A percentile compares a stretch with the other conserved stretches of the same genome.
These are phyloP conservation scores for Oxygymnocypris stewartii DNA, from an alignment of 2,113 vertebrate genomes.

Conservation along the genomic window DNA sequence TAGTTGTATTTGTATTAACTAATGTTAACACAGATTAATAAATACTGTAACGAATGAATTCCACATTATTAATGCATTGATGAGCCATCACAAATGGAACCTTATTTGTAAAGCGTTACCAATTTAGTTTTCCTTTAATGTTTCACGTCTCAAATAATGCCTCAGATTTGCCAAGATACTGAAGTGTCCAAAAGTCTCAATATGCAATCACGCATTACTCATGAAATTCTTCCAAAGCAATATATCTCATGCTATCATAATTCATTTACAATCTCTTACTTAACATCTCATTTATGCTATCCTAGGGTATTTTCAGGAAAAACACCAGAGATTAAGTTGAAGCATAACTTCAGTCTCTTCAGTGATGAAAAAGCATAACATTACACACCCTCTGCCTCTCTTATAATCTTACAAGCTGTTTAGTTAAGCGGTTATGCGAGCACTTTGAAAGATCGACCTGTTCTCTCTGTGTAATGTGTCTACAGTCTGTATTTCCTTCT, in stretches of 20 bases:
- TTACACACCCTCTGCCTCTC: not conserved
- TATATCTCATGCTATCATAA: not conserved
- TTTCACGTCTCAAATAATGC: not conserved
- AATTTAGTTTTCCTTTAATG: not conserved
- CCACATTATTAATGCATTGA: too few relatives aligned
- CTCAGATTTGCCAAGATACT: not conserved
- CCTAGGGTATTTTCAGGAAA: not conserved
- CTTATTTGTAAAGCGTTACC: too few relatives aligned
- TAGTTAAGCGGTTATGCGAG: slow-evolving; percentile 21
- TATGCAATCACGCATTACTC: not conserved
- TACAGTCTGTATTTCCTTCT: slow-evolving; percentile 11
- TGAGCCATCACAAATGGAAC: too few relatives aligned
- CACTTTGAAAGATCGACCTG: slow-evolving; percentile 22
- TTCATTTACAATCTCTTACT: not conserved
- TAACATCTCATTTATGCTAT: too few relatives aligned
- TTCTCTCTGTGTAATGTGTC: slow-evolving; percentile 27
- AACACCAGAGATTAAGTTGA: not conserved
- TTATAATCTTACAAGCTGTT: not conserved
- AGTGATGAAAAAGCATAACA: not conserved
- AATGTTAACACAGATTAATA: too few relatives aligned
- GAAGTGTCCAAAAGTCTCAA: not conserved
- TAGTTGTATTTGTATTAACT: too few relatives aligned
- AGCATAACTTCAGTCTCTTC: slow-evolving; percentile 7
- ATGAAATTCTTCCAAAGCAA: not conserved
- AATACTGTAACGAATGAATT: too few relatives aligned